phyloP scores from a whole-genome alignment of 2,113 vertebrate genomes.

The Xiphophorus hellerii region DNA sequence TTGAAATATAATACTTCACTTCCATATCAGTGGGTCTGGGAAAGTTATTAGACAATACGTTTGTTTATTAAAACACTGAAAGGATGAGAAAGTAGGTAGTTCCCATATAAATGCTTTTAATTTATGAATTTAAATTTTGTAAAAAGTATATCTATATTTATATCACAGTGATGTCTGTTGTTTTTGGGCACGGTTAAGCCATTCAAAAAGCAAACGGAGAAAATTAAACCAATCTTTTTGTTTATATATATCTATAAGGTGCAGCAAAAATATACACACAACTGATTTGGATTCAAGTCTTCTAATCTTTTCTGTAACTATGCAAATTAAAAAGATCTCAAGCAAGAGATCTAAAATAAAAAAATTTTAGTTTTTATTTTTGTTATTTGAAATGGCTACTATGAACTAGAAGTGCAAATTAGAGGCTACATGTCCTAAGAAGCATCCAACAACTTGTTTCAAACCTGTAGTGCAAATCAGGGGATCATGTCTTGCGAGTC shows the following conservation, averaged over 20 bases:
- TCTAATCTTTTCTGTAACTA: conserved; percentile 28
- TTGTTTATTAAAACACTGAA: conserved; percentile 46
- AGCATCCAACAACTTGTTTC: conserved; percentile 42
- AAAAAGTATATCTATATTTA: conserved; percentile 58
- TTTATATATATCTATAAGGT: conserved; percentile 16
- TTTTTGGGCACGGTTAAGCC: conserved; percentile 49
- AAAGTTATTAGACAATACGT: conserved; percentile 56
- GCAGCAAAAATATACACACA: conserved; percentile 30
- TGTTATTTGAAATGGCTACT: conserved; percentile 43
- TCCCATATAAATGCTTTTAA: conserved; percentile 62
- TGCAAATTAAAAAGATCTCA: conserved; percentile 60
- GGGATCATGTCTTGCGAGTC: conserved; percentile 54
- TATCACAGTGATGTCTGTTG: conserved; percentile 77
- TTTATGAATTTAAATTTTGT: conserved; percentile 58
- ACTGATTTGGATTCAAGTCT: conserved; percentile 50
- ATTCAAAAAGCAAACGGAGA: conserved; percentile 44
- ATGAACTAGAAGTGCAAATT: conserved; percentile 61
- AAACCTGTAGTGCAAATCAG: conserved; percentile 73
- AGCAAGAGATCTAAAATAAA: conserved; percentile 36
- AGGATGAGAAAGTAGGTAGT: conserved; percentile 59
- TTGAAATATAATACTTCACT: conserved; percentile 45
- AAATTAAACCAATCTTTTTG: conserved; percentile 23
- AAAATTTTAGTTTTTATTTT: conserved; percentile 22
- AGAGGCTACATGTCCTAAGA: conserved; percentile 52
- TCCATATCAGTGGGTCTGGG: conserved; percentile 38